Conservation (phyloP, 2,113 vertebrate species). For the Poeciliopsis occidentalis region DNA sequence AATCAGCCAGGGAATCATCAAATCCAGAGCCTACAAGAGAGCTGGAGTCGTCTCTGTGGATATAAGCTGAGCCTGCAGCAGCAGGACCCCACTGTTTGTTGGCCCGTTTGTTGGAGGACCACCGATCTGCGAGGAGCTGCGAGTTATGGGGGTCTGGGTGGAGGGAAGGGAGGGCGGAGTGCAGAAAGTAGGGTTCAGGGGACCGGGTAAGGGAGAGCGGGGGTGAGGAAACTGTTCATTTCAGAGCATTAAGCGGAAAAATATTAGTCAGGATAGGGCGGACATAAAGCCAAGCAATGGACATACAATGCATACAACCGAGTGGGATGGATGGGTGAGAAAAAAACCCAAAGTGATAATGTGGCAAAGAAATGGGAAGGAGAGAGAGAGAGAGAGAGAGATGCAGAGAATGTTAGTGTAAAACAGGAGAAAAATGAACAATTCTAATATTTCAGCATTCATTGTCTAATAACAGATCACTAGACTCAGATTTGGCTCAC, state of each 20-base stretch:
- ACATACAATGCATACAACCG: conserved; percentile 48
- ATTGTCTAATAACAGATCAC: conserved; percentile 46
- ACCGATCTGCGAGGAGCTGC: conserved; percentile 43
- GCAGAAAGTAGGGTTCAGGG: conserved; percentile 78
- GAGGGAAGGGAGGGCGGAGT: conserved; percentile 70
- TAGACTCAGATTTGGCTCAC: conserved; percentile 28
- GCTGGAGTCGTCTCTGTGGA: conserved; percentile 36
- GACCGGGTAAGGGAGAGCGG: conserved; percentile 69
- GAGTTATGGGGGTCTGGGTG: conserved; percentile 67
- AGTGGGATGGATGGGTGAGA: conserved; percentile 49
- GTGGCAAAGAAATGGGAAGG: conserved; percentile 71
- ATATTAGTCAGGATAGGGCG: conserved; percentile 22
- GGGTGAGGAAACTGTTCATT: conserved; percentile 77
- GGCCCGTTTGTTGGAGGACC: conserved; percentile 36
- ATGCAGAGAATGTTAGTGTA: conserved; percentile 83
- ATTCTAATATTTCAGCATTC: conserved; percentile 54
- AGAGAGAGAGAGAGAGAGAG: conserved; percentile 74
- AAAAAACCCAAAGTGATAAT: conserved; percentile 43
- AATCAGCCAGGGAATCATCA: conserved; percentile 43
- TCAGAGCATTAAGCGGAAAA: conserved; percentile 16
- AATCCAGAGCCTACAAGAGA: conserved; percentile 22
- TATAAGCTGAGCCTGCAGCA: conserved; percentile 32
- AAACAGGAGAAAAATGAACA: conserved; percentile 74
- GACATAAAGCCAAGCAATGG: conserved; percentile 35
- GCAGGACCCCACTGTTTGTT: conserved; percentile 17